Evolutionary conservation across 2,888 invertebrate genomes (phyloP), one percentile per base, ranked within the genome.

Genomic region (Drosophila nr. medialis): DNA sequence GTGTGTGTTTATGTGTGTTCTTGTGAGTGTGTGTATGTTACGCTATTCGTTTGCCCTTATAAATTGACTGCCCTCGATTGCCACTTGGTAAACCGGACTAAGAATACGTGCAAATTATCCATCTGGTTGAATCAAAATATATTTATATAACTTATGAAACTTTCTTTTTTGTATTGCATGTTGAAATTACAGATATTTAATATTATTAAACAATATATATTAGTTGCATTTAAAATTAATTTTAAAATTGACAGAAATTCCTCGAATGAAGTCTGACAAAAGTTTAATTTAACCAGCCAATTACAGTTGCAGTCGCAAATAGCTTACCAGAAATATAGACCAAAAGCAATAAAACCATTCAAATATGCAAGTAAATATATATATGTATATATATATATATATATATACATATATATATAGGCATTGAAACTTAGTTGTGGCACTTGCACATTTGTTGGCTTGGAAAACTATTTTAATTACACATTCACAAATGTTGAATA

Each of bases 381-480:
- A 63, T 4, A 36, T 10, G 21, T 21, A 7, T 45, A 15, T 36
- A 15, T 45, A 15, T 36, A 30, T 30, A 13, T 15, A 7, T 21
- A 13, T 42, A 42, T 45, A 13, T 7, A 21, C 13, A 6, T 13
- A 45, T 21, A 21, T 45, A 21, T 15, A 7, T 15, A 21, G 7
- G 7, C 21, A 13, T 60, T 50, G 29, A 38, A 48, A 48, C 38
- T 55, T 45, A 29, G 18, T 36, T 63, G 55, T 51, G 27, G 58
- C 45, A 30, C 54, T 72, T 59, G 64, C 67, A 59, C 55, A 73
- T 55, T 82, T 75, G 79, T 71, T 89, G 67, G 74, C 55, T 72
- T 61, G 72, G 49, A 79, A 88, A 90, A 90, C 91, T 90, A 90
- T 90, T 90, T 91, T 91, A 91, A 90, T 90, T 91, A 90, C 81